phyloP scores from a whole-genome alignment of 2,113 vertebrate species.

The Monarcha castaneiventris region DNA sequence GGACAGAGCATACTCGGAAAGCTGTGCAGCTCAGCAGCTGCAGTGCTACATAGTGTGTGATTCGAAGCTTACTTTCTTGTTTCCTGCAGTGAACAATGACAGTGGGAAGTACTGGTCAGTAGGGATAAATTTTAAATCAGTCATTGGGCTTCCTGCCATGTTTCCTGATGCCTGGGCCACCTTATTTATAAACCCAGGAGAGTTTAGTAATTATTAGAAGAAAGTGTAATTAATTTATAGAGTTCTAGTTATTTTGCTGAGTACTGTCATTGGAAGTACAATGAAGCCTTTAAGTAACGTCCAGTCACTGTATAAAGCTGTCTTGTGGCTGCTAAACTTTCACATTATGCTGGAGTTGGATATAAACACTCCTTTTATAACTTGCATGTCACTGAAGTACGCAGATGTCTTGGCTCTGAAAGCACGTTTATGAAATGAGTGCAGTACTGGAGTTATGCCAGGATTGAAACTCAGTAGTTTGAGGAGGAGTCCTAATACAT shows the following conservation, averaged over 20 bases:
- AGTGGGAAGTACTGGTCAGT: constrained; percentile 29
- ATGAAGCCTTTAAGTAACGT: constrained; percentile 62
- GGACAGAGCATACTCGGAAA: background rate
- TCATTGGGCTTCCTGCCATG: constrained; percentile 10
- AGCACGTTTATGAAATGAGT: constrained; percentile 54
- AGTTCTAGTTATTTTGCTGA: constrained; percentile 37
- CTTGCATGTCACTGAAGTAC: constrained; percentile 51
- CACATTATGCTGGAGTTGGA: constrained; percentile 59
- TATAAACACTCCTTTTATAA: constrained; percentile 74
- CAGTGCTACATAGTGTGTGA: background rate
- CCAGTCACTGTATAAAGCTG: constrained; percentile 57
- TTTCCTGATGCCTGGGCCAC: constrained; percentile 14
- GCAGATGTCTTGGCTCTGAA: constrained; percentile 71
- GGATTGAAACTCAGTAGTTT: constrained; percentile 38
- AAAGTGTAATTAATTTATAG: constrained; percentile 63
- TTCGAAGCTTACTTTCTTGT: background rate
- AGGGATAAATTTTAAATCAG: background rate
- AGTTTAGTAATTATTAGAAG: constrained; percentile 52
- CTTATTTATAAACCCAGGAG: constrained; percentile 24
- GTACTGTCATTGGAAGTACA: constrained; percentile 54
- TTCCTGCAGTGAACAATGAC: background rate
- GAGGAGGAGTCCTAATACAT: constrained; percentile 54
- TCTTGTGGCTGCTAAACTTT: constrained; percentile 67
- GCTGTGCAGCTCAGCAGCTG: background rate
- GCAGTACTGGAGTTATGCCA: constrained; percentile 59